These are phyloP conservation scores for Hycleus phaleratus DNA, from an alignment of 1,140 invertebrate genomes.

Conservation along the genomic window DNA sequence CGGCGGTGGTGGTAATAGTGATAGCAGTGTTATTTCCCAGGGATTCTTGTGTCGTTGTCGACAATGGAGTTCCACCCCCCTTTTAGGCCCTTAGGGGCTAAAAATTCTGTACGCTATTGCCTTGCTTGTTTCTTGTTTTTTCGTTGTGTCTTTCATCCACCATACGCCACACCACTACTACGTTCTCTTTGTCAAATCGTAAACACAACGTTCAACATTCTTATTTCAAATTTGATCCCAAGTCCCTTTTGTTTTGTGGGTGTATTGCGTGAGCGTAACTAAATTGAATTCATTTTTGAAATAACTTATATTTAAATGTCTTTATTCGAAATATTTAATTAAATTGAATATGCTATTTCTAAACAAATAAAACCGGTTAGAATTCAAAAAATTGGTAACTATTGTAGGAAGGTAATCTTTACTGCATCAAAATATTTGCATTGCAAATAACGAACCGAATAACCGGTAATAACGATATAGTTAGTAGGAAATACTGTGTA, in stretches of 20 bases:
- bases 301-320: too few relatives aligned
- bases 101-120: neutral
- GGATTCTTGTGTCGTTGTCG: constrained; percentile 12
- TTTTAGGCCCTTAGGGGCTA: constrained; percentile 8
- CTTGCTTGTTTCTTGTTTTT: too few relatives aligned
- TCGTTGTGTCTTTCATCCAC: too few relatives aligned
- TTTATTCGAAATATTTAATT: too few relatives aligned
- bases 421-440: neutral
- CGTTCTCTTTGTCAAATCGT: neutral
- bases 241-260: neutral
- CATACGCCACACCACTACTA: neutral
- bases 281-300: too few relatives aligned
- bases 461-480: too few relatives aligned
- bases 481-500: too few relatives aligned
- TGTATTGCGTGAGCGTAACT: too few relatives aligned
- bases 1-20: too few relatives aligned
- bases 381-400: neutral
- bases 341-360: too few relatives aligned
- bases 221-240: neutral
- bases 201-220: neutral
- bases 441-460: neutral
- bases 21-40: constrained; percentile 6
- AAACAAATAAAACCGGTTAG: too few relatives aligned
- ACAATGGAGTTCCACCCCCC: constrained; percentile 7
- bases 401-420: neutral